Base-by-base conservation (phyloP, 2,888 invertebrate species). In the Bombylius major region DNA sequence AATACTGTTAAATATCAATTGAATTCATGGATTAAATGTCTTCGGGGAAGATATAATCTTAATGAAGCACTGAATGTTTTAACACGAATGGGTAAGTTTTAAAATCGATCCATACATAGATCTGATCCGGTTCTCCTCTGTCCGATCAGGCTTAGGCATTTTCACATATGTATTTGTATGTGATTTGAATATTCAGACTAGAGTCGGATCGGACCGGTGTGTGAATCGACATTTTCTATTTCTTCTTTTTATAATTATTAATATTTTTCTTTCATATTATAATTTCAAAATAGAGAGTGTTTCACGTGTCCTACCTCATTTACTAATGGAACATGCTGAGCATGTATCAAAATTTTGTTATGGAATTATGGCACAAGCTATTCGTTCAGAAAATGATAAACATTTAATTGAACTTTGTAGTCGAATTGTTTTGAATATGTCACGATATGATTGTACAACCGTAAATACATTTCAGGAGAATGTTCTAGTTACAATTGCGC, bases 341-440 rank as follows among this genome's bases (percentile, higher is more conserved):
- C 73, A 73, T 51, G 68, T 75, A 60, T 69, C 69, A 13, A 69
- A 66, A 1, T 74, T 73, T 57, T 75, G 75, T 59, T 73, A 74
- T 58, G 73, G 71, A 33, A 70, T 75, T 32, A 75, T 75, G 75
- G 71, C 73, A 4, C 72, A 73, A 58, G 70, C 75, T 34, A 75
- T 73, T 60, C 72, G 75, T 44, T 74, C 74, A 3, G 75, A 75
- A 59, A 67, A 71, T 36, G 74, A 75, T 60, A 75, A 73, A 58
- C 69, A 72, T 59, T 59, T 74, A 32, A 73, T 75, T 55, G 70
- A 72, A 61, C 65, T 70, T 7, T 73, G 75, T 61, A 71, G 75
- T 59, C 67, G 72, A 23, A 78, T 86, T 48, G 76, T 87, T 42
- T 79, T 86, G 48, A 87, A 86, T 65, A 71, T 87, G 59, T 78